Conservation (phyloP, 2,888 invertebrate species). For the Pediacus dermestoides region DNA sequence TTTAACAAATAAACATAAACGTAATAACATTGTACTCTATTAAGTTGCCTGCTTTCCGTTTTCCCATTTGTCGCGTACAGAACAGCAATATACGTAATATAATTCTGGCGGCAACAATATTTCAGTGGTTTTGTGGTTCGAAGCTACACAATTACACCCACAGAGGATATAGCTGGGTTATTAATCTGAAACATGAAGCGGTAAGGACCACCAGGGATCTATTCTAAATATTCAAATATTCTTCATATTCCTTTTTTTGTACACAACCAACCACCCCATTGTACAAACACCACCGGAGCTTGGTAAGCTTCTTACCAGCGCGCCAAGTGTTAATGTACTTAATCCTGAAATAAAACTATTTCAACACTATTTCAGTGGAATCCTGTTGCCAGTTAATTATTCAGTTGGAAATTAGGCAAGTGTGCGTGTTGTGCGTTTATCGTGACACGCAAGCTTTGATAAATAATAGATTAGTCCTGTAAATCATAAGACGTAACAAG, state of each 20-base stretch:
- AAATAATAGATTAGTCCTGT: constrained; percentile 46
- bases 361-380: too few species aligned
- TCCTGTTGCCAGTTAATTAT: too few species aligned
- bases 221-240: constrained; percentile 11
- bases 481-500: constrained; percentile 40
- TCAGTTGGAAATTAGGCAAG: constrained; percentile 38
- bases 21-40: constrained; percentile 1
- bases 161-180: constrained; percentile 13
- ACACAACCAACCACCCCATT: too few species aligned
- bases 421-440: constrained; percentile 43
- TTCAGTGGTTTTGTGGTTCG: constrained; percentile 22
- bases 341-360: too few species aligned
- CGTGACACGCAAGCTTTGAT: constrained; percentile 44
- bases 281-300: too few species aligned
- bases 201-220: constrained; percentile 9
- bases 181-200: constrained; percentile 18
- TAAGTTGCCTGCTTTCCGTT: background rate
- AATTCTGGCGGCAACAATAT: constrained; percentile 18
- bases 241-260: too few species aligned
- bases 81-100: constrained; percentile 11
- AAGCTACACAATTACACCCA: constrained; percentile 20
- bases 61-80: constrained; percentile 11
- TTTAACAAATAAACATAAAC: background rate
- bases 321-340: too few species aligned
- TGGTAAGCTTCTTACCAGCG: too few species aligned